phyloP scores from a whole-genome alignment of 2,888 invertebrate species.

The Dysmachus trigonus region DNA sequence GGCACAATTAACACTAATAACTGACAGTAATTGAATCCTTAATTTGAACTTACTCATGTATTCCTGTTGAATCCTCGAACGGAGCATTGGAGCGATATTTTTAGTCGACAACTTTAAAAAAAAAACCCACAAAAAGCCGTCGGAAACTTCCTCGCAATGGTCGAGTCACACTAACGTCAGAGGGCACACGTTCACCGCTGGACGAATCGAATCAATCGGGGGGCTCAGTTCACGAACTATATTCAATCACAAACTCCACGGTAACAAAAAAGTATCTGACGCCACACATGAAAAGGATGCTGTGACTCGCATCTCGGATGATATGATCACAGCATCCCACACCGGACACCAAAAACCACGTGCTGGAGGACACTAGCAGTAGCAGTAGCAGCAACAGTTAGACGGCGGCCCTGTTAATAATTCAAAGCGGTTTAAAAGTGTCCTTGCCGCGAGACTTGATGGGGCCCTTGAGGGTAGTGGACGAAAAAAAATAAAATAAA shows the following conservation, averaged over 20 bases:
- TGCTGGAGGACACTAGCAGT: no score
- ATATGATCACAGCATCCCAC: background rate
- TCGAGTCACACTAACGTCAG: background rate
- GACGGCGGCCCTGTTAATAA: background rate
- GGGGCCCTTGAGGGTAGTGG: background rate
- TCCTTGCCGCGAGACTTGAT: background rate
- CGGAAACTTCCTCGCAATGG: background rate
- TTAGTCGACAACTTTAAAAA: background rate
- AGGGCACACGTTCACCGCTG: background rate
- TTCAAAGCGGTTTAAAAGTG: background rate
- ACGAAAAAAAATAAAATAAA: background rate
- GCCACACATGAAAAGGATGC: background rate
- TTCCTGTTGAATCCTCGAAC: background rate
- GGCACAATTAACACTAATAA: no score
- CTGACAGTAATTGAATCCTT: background rate
- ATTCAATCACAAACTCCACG: background rate
- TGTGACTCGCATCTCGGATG: background rate
- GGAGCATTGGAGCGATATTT: background rate
- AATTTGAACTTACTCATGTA: background rate
- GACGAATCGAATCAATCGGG: background rate
- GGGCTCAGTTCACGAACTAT: background rate
- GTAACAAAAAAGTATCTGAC: background rate
- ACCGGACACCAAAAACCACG: background rate
- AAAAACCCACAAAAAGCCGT: background rate
- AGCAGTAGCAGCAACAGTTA: conserved; percentile 22